Percentiles rank a stretch among this genome's conserved stretches.
Evolutionary conservation across 2,888 invertebrate species (phyloP).

Genomic region (Andrena hattorfiana): DNA sequence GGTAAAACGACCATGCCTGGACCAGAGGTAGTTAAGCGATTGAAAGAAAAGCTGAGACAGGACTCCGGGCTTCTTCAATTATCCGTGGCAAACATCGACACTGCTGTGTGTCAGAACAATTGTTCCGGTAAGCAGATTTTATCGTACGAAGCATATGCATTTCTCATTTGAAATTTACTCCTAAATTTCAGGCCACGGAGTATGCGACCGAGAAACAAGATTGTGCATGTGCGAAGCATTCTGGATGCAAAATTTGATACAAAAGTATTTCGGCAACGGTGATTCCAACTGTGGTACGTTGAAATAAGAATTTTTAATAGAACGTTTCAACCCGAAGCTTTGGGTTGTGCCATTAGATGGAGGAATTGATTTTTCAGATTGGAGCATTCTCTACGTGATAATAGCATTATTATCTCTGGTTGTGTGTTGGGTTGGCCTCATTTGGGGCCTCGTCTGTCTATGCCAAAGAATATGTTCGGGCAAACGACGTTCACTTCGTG

Average conservation of each 20-base stretch:
- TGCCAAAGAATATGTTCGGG: constrained; percentile 87
- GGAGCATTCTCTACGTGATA: constrained; percentile 97
- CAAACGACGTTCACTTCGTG: constrained; percentile 85
- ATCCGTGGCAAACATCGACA: constrained; percentile 92
- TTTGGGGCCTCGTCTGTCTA: constrained; percentile 89
- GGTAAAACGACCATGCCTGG: constrained; percentile 86
- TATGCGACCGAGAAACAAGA: constrained; percentile 93
- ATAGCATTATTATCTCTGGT: constrained; percentile 88
- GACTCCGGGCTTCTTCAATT: constrained; percentile 90
- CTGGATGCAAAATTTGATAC: constrained; percentile 96
- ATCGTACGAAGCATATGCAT: neutral
- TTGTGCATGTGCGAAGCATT: constrained; percentile 96
- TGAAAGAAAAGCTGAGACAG: constrained; percentile 89
- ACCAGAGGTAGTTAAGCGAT: constrained; percentile 88
- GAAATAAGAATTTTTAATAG: neutral
- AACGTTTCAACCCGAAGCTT: neutral
- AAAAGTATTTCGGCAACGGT: constrained; percentile 88
- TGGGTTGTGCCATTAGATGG: neutral
- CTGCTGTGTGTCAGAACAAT: constrained; percentile 95
- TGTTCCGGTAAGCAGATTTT: constrained; percentile 89
- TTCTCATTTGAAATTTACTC: constrained; percentile 28
- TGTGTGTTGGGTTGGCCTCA: constrained; percentile 87
- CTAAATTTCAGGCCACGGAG: constrained; percentile 90
- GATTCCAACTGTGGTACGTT: constrained; percentile 93
- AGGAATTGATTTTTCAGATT: constrained; percentile 87